phyloP scores from a whole-genome alignment of 2,888 invertebrate species.

The Apoderus coryli region DNA sequence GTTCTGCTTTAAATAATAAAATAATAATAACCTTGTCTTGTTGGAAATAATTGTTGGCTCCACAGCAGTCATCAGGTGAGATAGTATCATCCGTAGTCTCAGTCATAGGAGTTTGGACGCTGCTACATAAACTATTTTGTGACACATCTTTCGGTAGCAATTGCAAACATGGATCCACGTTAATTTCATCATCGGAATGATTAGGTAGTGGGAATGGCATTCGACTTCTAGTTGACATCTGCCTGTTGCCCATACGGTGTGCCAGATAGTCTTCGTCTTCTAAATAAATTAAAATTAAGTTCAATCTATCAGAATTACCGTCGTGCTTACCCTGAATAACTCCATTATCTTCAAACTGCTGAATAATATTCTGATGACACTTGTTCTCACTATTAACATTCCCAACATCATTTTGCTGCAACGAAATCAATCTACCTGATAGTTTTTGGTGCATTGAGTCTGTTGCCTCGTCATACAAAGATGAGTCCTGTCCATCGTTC shows the following conservation, averaged over 20 bases:
- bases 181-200: constrained; percentile 27
- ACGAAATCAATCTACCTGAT: constrained; percentile 25
- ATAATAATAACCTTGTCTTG: too few relatives aligned
- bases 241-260: constrained; percentile 40
- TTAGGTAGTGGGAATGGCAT: constrained; percentile 38
- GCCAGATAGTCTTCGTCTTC: constrained; percentile 44
- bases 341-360: constrained; percentile 27
- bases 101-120: constrained; percentile 31
- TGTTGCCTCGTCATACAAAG: constrained; percentile 41
- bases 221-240: constrained; percentile 43
- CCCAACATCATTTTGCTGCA: constrained; percentile 33
- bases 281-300: too few relatives aligned
- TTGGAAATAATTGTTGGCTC: constrained; percentile 26
- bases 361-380: constrained; percentile 19
- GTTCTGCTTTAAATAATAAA: too few relatives aligned
- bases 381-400: constrained; percentile 16
- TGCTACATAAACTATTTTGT: constrained; percentile 30
- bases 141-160: constrained; percentile 28
- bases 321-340: too few relatives aligned
- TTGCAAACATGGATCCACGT: constrained; percentile 23
- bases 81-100: constrained; percentile 32
- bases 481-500: constrained; percentile 41
- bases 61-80: constrained; percentile 28
- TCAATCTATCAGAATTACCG: too few relatives aligned
- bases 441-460: constrained; percentile 28